Conservation (phyloP, 2,113 vertebrate genomes). For the Tragelaphus scriptus region DNA sequence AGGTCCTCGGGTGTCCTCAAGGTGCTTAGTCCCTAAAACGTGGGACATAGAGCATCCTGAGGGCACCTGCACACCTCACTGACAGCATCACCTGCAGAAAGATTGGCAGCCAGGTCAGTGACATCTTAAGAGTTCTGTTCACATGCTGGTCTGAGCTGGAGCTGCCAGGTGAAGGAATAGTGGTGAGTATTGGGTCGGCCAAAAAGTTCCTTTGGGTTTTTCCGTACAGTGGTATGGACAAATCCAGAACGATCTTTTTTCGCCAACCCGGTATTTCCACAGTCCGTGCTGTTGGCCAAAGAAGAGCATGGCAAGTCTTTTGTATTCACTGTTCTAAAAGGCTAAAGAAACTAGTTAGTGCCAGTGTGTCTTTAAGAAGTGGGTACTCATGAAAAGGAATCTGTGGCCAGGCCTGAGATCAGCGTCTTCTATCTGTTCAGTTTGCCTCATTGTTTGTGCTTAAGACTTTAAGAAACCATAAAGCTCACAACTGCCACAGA, state of each 20-base stretch:
- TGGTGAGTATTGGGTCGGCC: fast-evolving
- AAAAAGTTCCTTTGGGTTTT: neutral
- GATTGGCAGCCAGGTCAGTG: neutral
- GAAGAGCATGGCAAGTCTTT: neutral
- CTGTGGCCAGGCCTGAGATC: neutral
- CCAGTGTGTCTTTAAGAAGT: neutral
- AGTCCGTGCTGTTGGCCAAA: neutral
- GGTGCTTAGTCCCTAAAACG: neutral
- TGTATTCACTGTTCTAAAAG: neutral
- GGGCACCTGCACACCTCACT: neutral
- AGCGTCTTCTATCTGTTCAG: neutral
- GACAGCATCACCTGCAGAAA: neutral
- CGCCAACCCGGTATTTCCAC: neutral
- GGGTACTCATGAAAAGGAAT: neutral
- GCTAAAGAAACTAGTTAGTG: neutral
- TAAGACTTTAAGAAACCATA: neutral
- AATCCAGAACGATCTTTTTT: neutral
- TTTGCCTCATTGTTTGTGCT: neutral
- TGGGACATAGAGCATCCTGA: neutral
- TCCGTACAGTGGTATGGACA: neutral
- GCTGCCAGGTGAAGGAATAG: neutral
- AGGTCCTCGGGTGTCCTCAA: neutral
- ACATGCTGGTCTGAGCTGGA: neutral
- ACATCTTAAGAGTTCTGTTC: neutral
- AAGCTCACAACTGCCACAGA: neutral